These are phyloP conservation scores for Gryllus bimaculatus DNA, from an alignment of 1,140 invertebrate genomes.

Conservation along the genomic window DNA sequence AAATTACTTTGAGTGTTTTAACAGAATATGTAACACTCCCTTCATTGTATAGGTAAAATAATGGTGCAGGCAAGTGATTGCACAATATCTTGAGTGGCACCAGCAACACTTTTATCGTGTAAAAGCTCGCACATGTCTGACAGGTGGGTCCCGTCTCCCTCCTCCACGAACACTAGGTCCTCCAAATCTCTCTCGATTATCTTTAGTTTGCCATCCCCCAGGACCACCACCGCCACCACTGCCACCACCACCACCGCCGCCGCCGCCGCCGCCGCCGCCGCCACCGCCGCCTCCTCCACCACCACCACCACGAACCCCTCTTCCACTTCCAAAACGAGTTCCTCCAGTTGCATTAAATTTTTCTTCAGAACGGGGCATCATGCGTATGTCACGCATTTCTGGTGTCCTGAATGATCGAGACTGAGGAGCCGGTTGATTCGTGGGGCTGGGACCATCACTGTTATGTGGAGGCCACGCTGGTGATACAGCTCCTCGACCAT, in stretches of 20 bases:
- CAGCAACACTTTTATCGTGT: slow-evolving; percentile 16
- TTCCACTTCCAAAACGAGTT: neutral
- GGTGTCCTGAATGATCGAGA: slow-evolving; percentile 16
- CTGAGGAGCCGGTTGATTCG: slow-evolving; percentile 3
- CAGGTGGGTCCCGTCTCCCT: slow-evolving; percentile 11
- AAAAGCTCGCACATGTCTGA: slow-evolving; percentile 14
- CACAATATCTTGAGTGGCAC: neutral
- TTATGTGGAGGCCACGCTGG: slow-evolving; percentile 14
- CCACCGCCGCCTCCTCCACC: neutral
- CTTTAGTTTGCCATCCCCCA: slow-evolving; percentile 16
- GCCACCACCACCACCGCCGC: neutral
- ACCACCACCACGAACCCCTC: neutral
- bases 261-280: neutral
- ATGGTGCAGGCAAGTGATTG: neutral
- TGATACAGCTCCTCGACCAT: slow-evolving; percentile 7
- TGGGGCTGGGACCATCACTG: slow-evolving; percentile 10
- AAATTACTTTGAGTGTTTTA: neutral
- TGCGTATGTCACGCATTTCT: slow-evolving; percentile 14
- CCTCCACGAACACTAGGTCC: slow-evolving; percentile 14
- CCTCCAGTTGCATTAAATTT: slow-evolving; percentile 3
- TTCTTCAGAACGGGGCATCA: slow-evolving; percentile 16
- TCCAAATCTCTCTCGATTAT: slow-evolving; percentile 15
- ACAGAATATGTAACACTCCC: neutral
- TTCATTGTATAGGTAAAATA: neutral
- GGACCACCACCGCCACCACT: neutral